These are phyloP conservation scores for Phalacrocorax brasilianus DNA, from an alignment of 2,113 vertebrate genomes.

Conservation along the genomic window DNA sequence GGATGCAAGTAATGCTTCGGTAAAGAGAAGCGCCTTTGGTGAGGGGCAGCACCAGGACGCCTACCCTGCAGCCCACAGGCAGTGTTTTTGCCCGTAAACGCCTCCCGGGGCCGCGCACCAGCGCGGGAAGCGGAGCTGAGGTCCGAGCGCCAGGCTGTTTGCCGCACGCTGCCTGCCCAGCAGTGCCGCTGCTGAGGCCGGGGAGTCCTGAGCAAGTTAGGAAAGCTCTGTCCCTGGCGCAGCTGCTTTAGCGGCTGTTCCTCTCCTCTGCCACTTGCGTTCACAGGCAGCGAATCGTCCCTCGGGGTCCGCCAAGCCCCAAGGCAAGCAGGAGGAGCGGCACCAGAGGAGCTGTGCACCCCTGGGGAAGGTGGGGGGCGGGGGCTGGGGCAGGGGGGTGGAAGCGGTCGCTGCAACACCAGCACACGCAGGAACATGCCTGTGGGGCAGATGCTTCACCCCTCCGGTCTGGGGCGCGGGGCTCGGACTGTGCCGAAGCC, in stretches of 20 bases:
- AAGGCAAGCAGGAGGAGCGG: background rate
- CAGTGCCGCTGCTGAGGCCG: background rate
- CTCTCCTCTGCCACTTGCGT: background rate
- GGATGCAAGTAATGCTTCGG: too few species aligned
- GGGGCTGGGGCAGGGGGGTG: background rate
- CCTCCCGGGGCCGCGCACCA: background rate
- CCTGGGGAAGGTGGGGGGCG: background rate
- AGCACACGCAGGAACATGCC: rapidly evolving
- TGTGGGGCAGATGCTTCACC: background rate
- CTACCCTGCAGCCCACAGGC: background rate
- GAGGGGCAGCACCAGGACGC: background rate
- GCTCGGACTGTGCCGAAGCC: rapidly evolving
- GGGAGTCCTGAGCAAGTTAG: too few species aligned
- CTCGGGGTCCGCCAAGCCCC: rapidly evolving
- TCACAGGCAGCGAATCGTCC: rapidly evolving
- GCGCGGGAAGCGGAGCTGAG: background rate
- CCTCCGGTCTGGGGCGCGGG: background rate
- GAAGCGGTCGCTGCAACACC: background rate
- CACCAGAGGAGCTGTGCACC: background rate
- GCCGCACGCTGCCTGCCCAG: background rate
- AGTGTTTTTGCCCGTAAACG: background rate
- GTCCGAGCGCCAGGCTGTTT: rapidly evolving
- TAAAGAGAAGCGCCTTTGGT: background rate
- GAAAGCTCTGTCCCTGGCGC: background rate
- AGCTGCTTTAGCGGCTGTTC: background rate